Base-by-base conservation (phyloP, 2,888 invertebrate genomes). In the Aspidapion aeneum region DNA sequence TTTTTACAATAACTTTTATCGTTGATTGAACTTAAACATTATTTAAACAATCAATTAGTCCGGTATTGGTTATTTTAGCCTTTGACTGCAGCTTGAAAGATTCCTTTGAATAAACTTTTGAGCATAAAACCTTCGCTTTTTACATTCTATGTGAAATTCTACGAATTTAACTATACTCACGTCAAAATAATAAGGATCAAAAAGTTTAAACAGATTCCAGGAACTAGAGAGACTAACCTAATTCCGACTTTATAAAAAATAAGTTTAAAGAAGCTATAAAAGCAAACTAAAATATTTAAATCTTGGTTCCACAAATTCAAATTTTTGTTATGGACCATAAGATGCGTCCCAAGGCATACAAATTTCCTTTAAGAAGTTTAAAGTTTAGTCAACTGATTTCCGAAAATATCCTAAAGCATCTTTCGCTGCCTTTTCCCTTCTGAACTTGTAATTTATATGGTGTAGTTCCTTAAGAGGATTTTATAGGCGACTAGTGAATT, bases 311-410 rank as follows among this genome's bases (percentile, higher is more conserved):
- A n/a, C n/a, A n/a, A n/a, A n/a, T n/a, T n/a, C n/a, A n/a, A n/a
- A 35, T 7, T 35, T 35, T 35, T 35, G 3, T 7, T 35, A 35
- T 3, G 35, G 12, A 12, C 3, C 35, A 35, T 35, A 7, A 35
- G 35, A 35, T 35, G 72, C 71, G 71, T 73, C 71, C 73, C 70
- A 70, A 73, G 74, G 77, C 76, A 77, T 77, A 77, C 76, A 76
- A 77, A 77, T 76, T 76, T 76, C 75, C 73, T 74, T 76, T 77
- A 75, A 76, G 75, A 76, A 76, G 73, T 75, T 75, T 70, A 35
- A 35, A 35, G 35, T 35, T 35, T 35, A 35, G 35, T 35, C 35
- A 35, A 35, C 35, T 35, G 35, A 35, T 35, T 35, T 35, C 12
- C 5, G 3, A 35, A 7, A 35, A 35, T 35, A 12, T 35, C 35